Base-by-base conservation (phyloP, 2,888 invertebrate species). In the Gymnocheta viridis region DNA sequence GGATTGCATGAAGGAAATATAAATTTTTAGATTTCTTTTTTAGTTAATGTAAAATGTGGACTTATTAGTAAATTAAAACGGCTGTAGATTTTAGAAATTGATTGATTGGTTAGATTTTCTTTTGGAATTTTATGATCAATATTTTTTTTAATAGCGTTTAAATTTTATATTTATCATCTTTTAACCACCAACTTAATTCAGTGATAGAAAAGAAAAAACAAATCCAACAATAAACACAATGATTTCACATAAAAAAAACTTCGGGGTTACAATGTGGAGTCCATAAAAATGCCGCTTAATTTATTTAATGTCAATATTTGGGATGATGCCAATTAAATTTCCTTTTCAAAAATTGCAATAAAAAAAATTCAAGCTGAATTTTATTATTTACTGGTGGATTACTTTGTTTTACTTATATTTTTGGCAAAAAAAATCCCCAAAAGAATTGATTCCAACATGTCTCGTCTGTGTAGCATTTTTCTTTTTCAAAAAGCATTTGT, bases 251-350 rank as follows among this genome's bases (percentile, higher is more conserved):
- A 41, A 44, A 64, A 62, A 74, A 49, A 47, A 56, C 47, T 76
- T 76, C 38, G 19, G 24, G 10, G 29, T 66, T 19, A 69, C 41
- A 54, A 54, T 27, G n/a, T n/a, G 5, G 54, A 69, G 58, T 41
- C 24, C n/a, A 72, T 24, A 49, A 49, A 73, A 62, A 62, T 24
- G 35, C 56, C 56, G 66, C 76, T n/a, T 7, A 29, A 51, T 69
- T 38, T 24, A 74, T 70, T 58, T 70, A 58, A 24, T 60, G 77
- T 72, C 66, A 74, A 82, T 82, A 73, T 64, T 77, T 81, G 67
- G 69, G 66, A 62, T 69, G 72, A 69, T 69, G 81, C 84, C 84
- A 84, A 81, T 84, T 84, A 84, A 80, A 67, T 35, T 58, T 29
- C 5, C 12, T 66, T 76, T 56, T 1, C 32, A 32, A 41, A 72